Conservation (phyloP, 1,140 invertebrate genomes). For the Pseudomyrmex cubaensis region DNA sequence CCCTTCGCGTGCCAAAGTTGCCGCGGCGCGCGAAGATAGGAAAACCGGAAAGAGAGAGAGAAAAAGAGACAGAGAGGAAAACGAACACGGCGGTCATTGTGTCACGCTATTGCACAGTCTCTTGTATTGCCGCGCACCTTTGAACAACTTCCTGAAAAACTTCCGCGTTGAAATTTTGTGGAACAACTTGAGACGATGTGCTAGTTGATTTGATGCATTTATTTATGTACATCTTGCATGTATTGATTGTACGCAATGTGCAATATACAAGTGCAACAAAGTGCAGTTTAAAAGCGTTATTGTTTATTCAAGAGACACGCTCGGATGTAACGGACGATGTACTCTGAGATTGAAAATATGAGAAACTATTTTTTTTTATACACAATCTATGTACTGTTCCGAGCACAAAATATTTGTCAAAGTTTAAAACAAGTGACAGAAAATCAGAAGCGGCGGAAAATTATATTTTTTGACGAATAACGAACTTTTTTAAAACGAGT, state of each 20-base stretch:
- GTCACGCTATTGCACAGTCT: constrained; percentile 12
- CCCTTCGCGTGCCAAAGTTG: constrained; percentile 32
- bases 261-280: no score
- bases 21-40: constrained; percentile 10
- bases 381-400: not conserved
- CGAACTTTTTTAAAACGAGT: not conserved
- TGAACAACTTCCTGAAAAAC: constrained; percentile 19
- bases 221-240: no score
- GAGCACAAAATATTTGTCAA: not conserved
- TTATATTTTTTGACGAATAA: not conserved
- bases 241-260: no score
- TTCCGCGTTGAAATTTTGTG: not conserved
- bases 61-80: no score
- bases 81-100: not conserved
- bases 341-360: no score
- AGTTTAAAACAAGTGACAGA: not conserved
- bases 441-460: not conserved
- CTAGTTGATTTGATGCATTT: not conserved
- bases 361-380: not conserved
- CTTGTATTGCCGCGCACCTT: not conserved
- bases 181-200: not conserved
- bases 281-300: no score
- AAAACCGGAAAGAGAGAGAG: not conserved
- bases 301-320: no score
- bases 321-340: no score